A percentile compares a stretch with the other conserved stretches of the same genome.
These are phyloP conservation scores for Oophaga pumilio DNA, from an alignment of 2,113 vertebrate species.

Conservation along the genomic window DNA sequence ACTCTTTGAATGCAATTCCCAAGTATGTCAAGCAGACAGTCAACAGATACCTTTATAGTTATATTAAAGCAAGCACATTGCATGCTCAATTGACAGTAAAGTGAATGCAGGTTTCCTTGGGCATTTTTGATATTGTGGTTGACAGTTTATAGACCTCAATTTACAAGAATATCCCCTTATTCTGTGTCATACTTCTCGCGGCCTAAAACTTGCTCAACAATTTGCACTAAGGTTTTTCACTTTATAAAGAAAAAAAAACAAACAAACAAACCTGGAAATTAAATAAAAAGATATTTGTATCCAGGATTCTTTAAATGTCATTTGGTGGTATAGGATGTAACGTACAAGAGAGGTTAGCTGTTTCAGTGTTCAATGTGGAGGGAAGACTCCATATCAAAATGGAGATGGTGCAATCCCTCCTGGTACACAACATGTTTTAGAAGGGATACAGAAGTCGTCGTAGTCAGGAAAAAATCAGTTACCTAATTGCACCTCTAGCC, in stretches of 20 bases:
- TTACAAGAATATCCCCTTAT: slow-evolving; percentile 18
- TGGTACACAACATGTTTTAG: too few species aligned
- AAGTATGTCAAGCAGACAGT: slow-evolving; percentile 42
- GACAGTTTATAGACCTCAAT: slow-evolving; percentile 30
- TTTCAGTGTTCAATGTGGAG: too few species aligned
- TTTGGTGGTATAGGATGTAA: too few species aligned
- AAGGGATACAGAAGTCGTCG: too few species aligned
- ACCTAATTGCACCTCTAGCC: too few species aligned
- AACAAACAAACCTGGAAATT: too few species aligned
- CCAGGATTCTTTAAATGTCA: too few species aligned
- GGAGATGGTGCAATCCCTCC: too few species aligned
- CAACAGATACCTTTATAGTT: slow-evolving; percentile 40
- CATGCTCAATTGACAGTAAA: slow-evolving; percentile 45
- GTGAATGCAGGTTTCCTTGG: slow-evolving; percentile 41
- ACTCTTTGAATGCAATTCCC: slow-evolving; percentile 29
- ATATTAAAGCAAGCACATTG: slow-evolving; percentile 46
- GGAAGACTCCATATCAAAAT: too few species aligned
- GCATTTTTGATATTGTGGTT: slow-evolving; percentile 22
- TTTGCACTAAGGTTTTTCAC: neutral
- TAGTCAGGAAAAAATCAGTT: too few species aligned
- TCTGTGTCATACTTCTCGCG: neutral
- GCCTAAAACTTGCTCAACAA: neutral
- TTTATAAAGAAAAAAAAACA: neutral
- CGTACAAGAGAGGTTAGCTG: too few species aligned
- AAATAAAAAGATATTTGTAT: too few species aligned